Base-by-base conservation (phyloP, 2,797 vertebrate species). In the Iguana delicatissima region DNA sequence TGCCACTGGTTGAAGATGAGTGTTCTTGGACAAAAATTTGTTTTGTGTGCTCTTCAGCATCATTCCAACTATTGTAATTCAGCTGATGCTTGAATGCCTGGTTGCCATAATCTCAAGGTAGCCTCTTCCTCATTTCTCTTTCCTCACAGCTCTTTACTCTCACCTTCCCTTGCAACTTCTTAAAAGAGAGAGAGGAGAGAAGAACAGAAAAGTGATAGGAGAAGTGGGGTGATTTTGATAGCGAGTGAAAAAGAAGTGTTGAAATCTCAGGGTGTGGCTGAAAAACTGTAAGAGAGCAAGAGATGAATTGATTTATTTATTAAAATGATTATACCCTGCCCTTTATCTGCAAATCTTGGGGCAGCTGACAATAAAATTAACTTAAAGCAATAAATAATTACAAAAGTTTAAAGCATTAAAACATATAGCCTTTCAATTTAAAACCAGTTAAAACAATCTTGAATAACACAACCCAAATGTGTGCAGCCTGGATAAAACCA, bases 251-350 rank as follows among this genome's bases (percentile, higher is more conserved):
- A 84, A 79, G 24, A 12, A 26, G 12, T 50, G 3, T n/a, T 76
- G 80, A 59, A 84, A 84, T 64, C 1, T 16, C 67, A 73, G 84
- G 85, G 76, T 73, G 59, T 67, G 52, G 80, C n/a, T 10, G 82
- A 89, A 84, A 73, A 84, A 73, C 55, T 52, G 64, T 38, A 62
- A 77, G 90, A 94, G 67, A 74, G 77, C 84, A 1, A 59, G n/a
- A 35, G 32, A 69, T 35, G 6, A 16, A 52, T 18, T 59, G 16
- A 18, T 62, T 62, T 62, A 62, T 62, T 22, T 5, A 62, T 22
- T 22, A 22, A 22, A 22, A 62, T 62, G 22, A 22, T 6, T 62
- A 62, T 62, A 20, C 6, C 20, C 59, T 6, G 59, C 20, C 20
- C 0, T 62, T 62, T 62, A 62, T 20, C 20, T 22, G 20, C 20